phyloP scores from a whole-genome alignment of 2,888 invertebrate species.

The Acheta domesticus region DNA sequence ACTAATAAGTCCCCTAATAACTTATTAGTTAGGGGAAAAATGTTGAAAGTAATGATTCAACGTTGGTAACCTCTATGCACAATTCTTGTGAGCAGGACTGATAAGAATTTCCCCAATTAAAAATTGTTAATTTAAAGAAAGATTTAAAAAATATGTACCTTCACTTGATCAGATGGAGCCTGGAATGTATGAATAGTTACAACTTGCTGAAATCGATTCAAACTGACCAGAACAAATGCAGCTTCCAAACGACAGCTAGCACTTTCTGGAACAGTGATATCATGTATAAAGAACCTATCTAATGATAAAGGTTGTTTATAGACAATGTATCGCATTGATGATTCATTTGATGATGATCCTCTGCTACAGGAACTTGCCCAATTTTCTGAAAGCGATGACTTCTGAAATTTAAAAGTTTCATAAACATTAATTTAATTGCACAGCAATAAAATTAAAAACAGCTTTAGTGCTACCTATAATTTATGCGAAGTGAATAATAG shows the following conservation, averaged over 20 bases:
- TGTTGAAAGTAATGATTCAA: no score
- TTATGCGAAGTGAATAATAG: neutral
- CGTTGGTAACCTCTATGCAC: no score
- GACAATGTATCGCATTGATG: slow-evolving; percentile 46
- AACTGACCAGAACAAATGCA: slow-evolving; percentile 48
- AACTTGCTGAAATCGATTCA: slow-evolving; percentile 51
- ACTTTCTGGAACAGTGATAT: slow-evolving; percentile 44
- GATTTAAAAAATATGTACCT: slow-evolving; percentile 41
- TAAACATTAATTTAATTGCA: neutral
- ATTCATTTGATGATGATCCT: slow-evolving; percentile 40
- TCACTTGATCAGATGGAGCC: slow-evolving; percentile 46
- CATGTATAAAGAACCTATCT: slow-evolving; percentile 50
- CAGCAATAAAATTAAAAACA: no score
- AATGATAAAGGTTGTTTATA: slow-evolving; percentile 50
- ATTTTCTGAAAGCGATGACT: slow-evolving; percentile 49
- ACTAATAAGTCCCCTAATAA: no score
- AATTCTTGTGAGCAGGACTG: no score
- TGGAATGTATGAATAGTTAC: slow-evolving; percentile 50
- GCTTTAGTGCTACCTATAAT: no score
- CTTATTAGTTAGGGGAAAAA: no score
- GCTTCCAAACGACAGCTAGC: slow-evolving; percentile 46
- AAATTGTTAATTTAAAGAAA: no score
- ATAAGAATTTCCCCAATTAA: no score
- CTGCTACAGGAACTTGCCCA: slow-evolving; percentile 46
- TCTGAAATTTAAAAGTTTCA: slow-evolving; percentile 41